phyloP scores from a whole-genome alignment of 2,113 vertebrate genomes.

The Semnornis frantzii region DNA sequence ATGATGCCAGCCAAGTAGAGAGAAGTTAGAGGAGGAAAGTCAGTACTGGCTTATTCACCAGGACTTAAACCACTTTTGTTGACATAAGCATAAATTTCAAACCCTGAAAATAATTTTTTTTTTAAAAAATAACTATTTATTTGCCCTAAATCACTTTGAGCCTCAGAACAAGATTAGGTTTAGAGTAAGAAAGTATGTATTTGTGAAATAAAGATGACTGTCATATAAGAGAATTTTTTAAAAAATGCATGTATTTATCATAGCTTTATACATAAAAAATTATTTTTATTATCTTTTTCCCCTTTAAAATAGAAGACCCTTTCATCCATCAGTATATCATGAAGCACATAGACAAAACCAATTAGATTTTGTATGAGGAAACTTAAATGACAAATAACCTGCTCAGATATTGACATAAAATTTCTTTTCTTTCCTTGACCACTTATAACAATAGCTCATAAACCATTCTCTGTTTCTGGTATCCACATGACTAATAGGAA shows the following conservation, averaged over 20 bases:
- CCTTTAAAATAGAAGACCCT: background rate
- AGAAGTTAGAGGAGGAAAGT: background rate
- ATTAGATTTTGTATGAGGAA: background rate
- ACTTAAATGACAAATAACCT: background rate
- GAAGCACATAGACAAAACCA: background rate
- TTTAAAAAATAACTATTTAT: background rate
- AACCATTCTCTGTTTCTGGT: background rate
- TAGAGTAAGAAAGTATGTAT: background rate
- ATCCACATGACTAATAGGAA: background rate
- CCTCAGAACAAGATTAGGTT: background rate
- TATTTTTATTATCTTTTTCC: too few relatives aligned
- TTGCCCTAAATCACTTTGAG: background rate
- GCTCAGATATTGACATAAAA: background rate
- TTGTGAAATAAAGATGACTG: background rate
- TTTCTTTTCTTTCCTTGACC: background rate
- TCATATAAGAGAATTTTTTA: background rate
- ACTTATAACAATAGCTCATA: background rate
- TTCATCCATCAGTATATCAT: background rate
- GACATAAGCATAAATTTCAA: background rate
- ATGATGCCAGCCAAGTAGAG: background rate
- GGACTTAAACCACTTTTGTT: background rate
- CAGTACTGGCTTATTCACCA: background rate
- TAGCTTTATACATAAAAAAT: background rate
- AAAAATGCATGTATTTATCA: background rate
- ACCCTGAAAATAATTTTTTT: background rate